Percentiles rank a stretch among this genome's conserved stretches.
Evolutionary conservation across 2,113 vertebrate species (phyloP).

Genomic region (Hyaena hyaena): DNA sequence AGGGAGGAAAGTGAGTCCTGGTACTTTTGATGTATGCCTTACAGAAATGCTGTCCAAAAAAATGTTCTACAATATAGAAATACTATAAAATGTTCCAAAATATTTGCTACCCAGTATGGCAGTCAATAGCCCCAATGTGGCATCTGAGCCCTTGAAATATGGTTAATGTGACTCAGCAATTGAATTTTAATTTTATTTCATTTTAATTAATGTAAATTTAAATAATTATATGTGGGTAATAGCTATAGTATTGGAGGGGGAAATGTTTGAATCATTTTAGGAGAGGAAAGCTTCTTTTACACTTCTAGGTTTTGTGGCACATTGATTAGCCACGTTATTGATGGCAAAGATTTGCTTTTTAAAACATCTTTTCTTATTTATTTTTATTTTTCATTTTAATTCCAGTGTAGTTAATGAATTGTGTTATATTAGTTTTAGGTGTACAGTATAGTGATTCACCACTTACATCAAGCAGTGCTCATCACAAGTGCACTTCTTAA

Average conservation of each 20-base stretch:
- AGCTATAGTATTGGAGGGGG: background rate
- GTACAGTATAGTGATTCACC: background rate
- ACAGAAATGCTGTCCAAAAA: background rate
- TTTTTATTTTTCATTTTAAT: background rate
- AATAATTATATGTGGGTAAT: background rate
- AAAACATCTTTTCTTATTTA: background rate
- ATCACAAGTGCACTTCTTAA: background rate
- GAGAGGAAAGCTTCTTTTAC: constrained; percentile 60
- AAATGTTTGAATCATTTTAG: constrained; percentile 23
- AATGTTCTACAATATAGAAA: background rate
- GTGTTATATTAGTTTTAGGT: background rate
- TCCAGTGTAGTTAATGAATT: background rate
- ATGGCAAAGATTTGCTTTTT: constrained; percentile 70
- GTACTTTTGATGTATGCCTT: background rate
- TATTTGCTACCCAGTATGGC: background rate
- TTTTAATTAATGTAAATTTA: background rate
- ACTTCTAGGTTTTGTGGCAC: constrained; percentile 21
- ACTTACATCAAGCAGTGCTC: background rate
- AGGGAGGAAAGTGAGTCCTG: background rate
- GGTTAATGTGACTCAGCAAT: background rate
- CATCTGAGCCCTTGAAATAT: background rate
- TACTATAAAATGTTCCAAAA: background rate
- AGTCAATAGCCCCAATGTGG: background rate
- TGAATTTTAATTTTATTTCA: background rate
- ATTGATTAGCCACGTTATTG: constrained; percentile 72